Conservation (phyloP, 2,888 invertebrate species). For the Piscicola geometra region DNA sequence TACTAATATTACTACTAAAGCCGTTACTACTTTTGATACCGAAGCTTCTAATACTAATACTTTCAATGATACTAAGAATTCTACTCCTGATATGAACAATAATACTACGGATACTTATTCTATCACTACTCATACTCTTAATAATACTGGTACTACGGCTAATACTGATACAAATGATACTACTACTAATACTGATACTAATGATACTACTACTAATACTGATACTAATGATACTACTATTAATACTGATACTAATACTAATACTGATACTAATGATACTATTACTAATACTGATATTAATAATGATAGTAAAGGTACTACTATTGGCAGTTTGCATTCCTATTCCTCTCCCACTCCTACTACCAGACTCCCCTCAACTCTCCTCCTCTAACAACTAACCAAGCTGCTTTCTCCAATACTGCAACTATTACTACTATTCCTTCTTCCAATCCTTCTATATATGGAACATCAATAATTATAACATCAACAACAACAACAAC, state of each 20-base stretch:
- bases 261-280: neutral
- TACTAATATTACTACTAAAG: constrained; percentile 1
- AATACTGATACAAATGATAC: constrained; percentile 13
- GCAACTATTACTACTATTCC: no score
- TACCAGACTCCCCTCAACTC: no score
- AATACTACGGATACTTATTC: constrained; percentile 10
- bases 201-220: neutral
- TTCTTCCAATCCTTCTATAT: no score
- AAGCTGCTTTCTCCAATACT: no score
- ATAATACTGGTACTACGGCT: constrained; percentile 11
- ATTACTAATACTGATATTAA: neutral
- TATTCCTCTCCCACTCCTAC: no score
- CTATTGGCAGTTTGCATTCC: neutral
- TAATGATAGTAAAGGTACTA: neutral
- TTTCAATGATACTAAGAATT: constrained; percentile 4
- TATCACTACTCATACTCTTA: constrained; percentile 14
- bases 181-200: constrained; percentile 23
- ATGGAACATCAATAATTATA: no score
- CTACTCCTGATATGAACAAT: constrained; percentile 9
- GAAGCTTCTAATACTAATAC: constrained; percentile 9
- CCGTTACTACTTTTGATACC: neutral
- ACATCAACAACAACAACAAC: no score
- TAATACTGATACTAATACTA: neutral
- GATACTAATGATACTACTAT: no score
- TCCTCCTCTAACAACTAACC: no score